These are phyloP conservation scores for Geophilus truncorum DNA, from an alignment of 2,888 invertebrate genomes.

Conservation along the genomic window DNA sequence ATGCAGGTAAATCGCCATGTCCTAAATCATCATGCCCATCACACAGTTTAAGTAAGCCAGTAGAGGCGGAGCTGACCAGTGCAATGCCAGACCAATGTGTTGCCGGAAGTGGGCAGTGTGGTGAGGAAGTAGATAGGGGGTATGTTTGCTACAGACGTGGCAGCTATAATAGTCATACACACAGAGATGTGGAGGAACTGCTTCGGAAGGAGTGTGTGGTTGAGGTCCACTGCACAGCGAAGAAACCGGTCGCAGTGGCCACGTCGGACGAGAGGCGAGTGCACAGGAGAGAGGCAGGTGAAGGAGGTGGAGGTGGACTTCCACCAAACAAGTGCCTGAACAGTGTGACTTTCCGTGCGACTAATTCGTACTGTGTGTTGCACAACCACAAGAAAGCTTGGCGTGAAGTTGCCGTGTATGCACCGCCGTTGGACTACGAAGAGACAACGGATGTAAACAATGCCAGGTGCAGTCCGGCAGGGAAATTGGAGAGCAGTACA, in stretches of 20 bases:
- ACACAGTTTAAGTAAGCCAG: not conserved
- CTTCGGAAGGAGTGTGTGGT: slow-evolving; percentile 17
- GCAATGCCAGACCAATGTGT: not conserved
- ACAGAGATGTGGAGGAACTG: slow-evolving; percentile 22
- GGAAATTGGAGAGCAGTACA: not conserved
- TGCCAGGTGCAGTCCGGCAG: not conserved
- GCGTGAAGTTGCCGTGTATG: slow-evolving; percentile 20
- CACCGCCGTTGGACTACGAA: slow-evolving; percentile 2
- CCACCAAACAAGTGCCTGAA: not conserved
- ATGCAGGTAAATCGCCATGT: slow-evolving; percentile 30
- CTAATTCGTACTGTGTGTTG: slow-evolving; percentile 7
- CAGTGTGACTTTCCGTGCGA: not conserved
- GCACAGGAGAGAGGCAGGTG: not conserved
- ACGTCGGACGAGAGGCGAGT: not conserved
- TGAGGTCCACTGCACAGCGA: slow-evolving; percentile 17
- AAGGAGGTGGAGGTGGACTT: not conserved
- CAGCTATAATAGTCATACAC: slow-evolving; percentile 32
- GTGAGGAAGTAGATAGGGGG: slow-evolving; percentile 3
- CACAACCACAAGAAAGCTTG: slow-evolving; percentile 31
- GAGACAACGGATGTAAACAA: not conserved
- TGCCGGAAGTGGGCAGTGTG: slow-evolving; percentile 33
- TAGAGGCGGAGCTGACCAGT: not conserved
- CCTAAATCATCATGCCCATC: not conserved
- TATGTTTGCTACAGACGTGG: slow-evolving; percentile 29
- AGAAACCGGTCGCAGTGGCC: not conserved